Conservation (phyloP, 2,113 vertebrate species). For the Lipophrys pholis region DNA sequence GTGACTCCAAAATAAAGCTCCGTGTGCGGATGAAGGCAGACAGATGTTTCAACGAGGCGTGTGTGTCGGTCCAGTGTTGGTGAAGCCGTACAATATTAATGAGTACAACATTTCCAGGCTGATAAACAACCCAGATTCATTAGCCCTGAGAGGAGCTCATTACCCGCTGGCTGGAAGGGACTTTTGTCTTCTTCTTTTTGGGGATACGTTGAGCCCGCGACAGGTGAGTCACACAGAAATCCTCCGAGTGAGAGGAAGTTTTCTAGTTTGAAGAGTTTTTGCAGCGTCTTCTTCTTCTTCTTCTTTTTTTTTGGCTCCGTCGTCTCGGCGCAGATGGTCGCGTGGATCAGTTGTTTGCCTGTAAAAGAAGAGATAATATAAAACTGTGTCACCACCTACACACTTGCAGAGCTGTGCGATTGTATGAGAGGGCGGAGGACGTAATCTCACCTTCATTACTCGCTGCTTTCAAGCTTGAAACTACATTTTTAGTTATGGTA, state of each 20-base stretch:
- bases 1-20: conserved; percentile 38
- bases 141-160: conserved; percentile 55
- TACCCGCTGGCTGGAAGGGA: conserved; percentile 30
- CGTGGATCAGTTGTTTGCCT: conserved; percentile 17
- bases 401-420: not conserved
- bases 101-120: conserved; percentile 63
- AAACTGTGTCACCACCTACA: conserved; percentile 21
- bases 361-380: conserved; percentile 7
- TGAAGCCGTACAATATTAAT: conserved; percentile 72
- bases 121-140: conserved; percentile 72
- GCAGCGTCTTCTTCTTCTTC: not conserved
- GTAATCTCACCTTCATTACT: not conserved
- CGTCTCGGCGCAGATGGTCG: conserved; percentile 27
- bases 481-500: too few species aligned
- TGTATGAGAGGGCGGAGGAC: not conserved
- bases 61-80: conserved; percentile 36
- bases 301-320: conserved; percentile 17
- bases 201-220: conserved; percentile 49
- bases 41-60: conserved; percentile 60
- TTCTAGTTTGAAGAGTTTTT: not conserved
- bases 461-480: too few species aligned
- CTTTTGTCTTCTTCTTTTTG: conserved; percentile 40
- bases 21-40: conserved; percentile 36
- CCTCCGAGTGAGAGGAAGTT: not conserved
- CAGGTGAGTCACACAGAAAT: conserved; percentile 48